These are phyloP conservation scores for Cataglyphis cursor DNA, from an alignment of 2,888 invertebrate species.

Conservation along the genomic window DNA sequence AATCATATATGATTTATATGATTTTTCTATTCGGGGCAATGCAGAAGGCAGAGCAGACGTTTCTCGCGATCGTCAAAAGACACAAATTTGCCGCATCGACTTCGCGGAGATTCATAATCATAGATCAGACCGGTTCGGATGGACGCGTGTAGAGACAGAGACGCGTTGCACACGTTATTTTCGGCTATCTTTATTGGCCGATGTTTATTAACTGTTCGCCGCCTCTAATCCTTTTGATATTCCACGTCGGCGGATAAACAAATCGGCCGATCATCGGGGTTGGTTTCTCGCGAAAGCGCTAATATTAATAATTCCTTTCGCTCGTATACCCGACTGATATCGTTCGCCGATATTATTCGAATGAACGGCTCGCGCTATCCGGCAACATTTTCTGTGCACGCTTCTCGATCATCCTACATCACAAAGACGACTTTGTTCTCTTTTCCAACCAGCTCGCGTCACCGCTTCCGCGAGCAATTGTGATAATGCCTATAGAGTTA, in stretches of 20 bases:
- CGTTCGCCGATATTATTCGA: slow-evolving; percentile 70
- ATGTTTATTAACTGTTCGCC: slow-evolving; percentile 84
- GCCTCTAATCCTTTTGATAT: slow-evolving; percentile 85
- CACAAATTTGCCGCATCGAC: slow-evolving; percentile 68
- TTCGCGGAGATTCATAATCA: slow-evolving; percentile 80
- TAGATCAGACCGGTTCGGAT: slow-evolving; percentile 73
- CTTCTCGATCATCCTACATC: slow-evolving; percentile 30
- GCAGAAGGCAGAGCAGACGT: slow-evolving; percentile 50
- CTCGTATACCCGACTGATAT: slow-evolving; percentile 64
- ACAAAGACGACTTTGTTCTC: slow-evolving; percentile 83
- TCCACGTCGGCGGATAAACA: slow-evolving; percentile 81
- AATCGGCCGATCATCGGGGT: slow-evolving; percentile 80
- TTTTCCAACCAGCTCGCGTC: slow-evolving; percentile 72
- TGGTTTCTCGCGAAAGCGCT: slow-evolving; percentile 78
- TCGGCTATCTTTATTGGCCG: slow-evolving; percentile 82
- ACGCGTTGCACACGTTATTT: slow-evolving; percentile 76
- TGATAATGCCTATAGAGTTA: slow-evolving; percentile 60
- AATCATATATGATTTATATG: slow-evolving; percentile 1
- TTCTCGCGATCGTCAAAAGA: slow-evolving; percentile 57
- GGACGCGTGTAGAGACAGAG: slow-evolving; percentile 53
- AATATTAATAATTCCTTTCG: slow-evolving; percentile 81
- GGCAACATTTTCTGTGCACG: neutral
- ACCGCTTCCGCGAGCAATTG: slow-evolving; percentile 71
- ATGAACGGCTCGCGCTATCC: slow-evolving; percentile 50
- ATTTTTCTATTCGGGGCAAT: neutral